Conservation (phyloP, 2,888 invertebrate genomes). For the Agonum fuliginosum region DNA sequence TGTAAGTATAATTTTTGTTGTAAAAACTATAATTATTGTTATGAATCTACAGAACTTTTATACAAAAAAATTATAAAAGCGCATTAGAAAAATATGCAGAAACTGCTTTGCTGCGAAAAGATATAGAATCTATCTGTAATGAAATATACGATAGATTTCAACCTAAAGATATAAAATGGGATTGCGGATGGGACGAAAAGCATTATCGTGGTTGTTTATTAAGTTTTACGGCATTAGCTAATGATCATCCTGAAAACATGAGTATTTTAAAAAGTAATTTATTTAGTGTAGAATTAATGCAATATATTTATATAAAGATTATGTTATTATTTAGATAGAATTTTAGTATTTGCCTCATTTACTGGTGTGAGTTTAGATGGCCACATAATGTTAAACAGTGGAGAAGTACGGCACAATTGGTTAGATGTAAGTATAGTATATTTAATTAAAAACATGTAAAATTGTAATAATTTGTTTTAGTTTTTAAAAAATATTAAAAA, state of each 20-base stretch:
- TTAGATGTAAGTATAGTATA: conserved; percentile 82
- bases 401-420: conserved; percentile 96
- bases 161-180: conserved; percentile 81
- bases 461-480: conserved; percentile 72
- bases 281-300: no score
- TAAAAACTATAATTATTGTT: no score
- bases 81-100: conserved; percentile 82
- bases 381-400: conserved; percentile 91
- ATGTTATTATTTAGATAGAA: conserved; percentile 76
- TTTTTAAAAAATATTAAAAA: conserved; percentile 87
- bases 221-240: conserved; percentile 84
- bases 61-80: conserved; percentile 80
- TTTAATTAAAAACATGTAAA: conserved; percentile 1
- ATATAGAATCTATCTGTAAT: conserved; percentile 81
- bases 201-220: conserved; percentile 94
- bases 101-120: conserved; percentile 81
- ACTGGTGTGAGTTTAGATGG: conserved; percentile 95
- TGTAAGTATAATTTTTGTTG: no score
- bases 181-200: conserved; percentile 91
- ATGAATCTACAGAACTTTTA: conserved; percentile 74
- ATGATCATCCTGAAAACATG: conserved; percentile 85
- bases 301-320: neutral
- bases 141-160: conserved; percentile 77
- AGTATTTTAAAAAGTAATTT: conserved; percentile 77
- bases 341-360: conserved; percentile 89